phyloP scores from a whole-genome alignment of 2,113 vertebrate genomes.

The Prinia subflava region DNA sequence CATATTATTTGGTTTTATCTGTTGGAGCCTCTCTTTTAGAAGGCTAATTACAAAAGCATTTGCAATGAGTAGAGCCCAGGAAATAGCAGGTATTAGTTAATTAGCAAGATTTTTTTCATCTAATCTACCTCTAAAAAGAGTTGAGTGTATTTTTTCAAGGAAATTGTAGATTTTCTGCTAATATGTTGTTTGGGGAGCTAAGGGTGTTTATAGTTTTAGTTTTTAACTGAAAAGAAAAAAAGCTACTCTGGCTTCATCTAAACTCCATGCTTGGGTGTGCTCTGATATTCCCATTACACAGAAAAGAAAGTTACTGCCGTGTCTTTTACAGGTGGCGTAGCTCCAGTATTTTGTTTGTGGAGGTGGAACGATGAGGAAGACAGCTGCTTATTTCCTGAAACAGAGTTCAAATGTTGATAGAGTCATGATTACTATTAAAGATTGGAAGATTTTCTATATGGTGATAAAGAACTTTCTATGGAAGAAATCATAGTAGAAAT shows the following conservation, averaged over 20 bases:
- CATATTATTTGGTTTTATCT: not conserved
- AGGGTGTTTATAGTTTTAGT: rapidly evolving
- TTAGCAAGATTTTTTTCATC: not conserved
- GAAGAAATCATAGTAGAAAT: not conserved
- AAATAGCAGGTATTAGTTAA: not conserved
- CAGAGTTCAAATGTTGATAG: not conserved
- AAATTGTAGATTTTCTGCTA: not conserved
- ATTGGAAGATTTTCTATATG: not conserved
- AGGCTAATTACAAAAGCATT: not conserved
- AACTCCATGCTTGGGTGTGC: not conserved
- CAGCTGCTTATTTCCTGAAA: not conserved
- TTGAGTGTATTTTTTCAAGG: not conserved
- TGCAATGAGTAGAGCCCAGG: not conserved
- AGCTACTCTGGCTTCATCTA: not conserved
- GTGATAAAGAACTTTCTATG: not conserved
- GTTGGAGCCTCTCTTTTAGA: not conserved
- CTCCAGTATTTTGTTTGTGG: not conserved
- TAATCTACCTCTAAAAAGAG: not conserved
- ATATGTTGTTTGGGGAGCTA: rapidly evolving
- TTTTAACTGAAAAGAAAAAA: not conserved
- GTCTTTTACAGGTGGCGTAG: not conserved
- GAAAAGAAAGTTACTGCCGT: not conserved
- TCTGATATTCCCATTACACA: not conserved
- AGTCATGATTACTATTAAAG: not conserved
- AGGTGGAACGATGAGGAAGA: not conserved